Evolutionary conservation across 2,888 invertebrate species (phyloP), one percentile per base, ranked within the genome.

Genomic region (Eledone cirrhosa): DNA sequence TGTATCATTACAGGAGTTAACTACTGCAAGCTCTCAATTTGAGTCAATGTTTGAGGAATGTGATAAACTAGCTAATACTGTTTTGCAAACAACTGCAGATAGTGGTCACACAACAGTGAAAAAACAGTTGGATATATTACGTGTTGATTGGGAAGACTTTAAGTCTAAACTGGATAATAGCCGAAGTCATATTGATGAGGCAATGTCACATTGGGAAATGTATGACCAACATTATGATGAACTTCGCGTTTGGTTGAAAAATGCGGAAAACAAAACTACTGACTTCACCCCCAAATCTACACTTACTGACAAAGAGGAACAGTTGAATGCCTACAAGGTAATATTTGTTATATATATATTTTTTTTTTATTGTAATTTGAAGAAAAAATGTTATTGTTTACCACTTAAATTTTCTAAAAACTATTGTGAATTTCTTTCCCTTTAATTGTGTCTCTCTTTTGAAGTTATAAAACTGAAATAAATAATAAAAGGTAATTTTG

Each of bases 241-340:
- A 33, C 93, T 96, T 48, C 95, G 95, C 19, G 94, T 94, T 85
- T 97, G 97, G 97, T 94, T 97, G 83, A 94, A 95, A 87, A 92
- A 93, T 47, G 94, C 94, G 89, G 97, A 98, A 92, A 93, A 94
- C 14, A 94, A 94, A 79, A 95, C 97, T 89, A 94, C 96, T 78
- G 96, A 97, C 85, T 96, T 96, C 89, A 94, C 94, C 83, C 92
- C 97, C 4, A 94, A 95, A 89, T 94, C 95, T 0, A 94, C 94
- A 0, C 90, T 96, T 29, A 92, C 94, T 77, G 96, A 97, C 85
- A 98, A 98, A 90, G 93, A 94, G 86, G 92, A 93, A 41, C 94
- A 95, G 85, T 91, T 96, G 19, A 93, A 94, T 82, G 92, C 92
- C 78, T 95, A 95, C 85, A 94, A 94, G 85, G 93, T 94, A 77